Base-by-base conservation (phyloP, 2,797 vertebrate genomes). In the Myotis planiceps region DNA sequence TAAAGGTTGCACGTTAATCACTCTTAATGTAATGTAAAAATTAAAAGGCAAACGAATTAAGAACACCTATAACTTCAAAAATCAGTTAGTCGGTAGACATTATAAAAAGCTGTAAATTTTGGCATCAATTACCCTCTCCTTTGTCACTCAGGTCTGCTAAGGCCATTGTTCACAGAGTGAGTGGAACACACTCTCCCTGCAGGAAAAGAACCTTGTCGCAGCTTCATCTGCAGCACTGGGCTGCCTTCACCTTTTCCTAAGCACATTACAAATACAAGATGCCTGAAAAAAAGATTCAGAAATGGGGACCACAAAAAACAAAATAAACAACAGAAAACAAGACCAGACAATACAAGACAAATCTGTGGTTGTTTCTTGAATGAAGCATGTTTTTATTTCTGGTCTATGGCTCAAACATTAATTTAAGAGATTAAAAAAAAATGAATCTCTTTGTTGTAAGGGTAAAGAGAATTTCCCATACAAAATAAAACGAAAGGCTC, bases 391-490 rank as follows among this genome's bases (percentile, higher is more conserved):
- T 78, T 88, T 68, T 93, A 25, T 94, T 95, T 96, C 42, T 55
- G 34, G n/a, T 42, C 88, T 39, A 37, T 34, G 37, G 63, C 29
- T 89, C 66, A 85, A 71, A 66, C n/a, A 25, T 88, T 42, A 74
- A 94, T 82, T 93, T 78, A 76, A 90, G 63, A 7, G 39, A 42
- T 60, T 39, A 69, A 93, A 90, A 79, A 85, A 81, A 72, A 39
- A 65, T 32, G 85, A 82, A 66, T 45, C 66, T 72, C 66, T 81
- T 27, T 72, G n/a, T 66, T 88, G 49, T 82, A 63, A 89, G 86
- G 91, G 60, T 86, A 96, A 95, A 71, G 82, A 60, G 82, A 90
- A 79, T 32, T 82, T 85, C n/a, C 82, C 51, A 34, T 42, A 90
- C 34, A 88, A 66, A 92, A 60, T 75, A 69, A 86, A 75, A 74